phyloP scores from a whole-genome alignment of 2,797 vertebrate genomes.

The Amazona ochrocephala region DNA sequence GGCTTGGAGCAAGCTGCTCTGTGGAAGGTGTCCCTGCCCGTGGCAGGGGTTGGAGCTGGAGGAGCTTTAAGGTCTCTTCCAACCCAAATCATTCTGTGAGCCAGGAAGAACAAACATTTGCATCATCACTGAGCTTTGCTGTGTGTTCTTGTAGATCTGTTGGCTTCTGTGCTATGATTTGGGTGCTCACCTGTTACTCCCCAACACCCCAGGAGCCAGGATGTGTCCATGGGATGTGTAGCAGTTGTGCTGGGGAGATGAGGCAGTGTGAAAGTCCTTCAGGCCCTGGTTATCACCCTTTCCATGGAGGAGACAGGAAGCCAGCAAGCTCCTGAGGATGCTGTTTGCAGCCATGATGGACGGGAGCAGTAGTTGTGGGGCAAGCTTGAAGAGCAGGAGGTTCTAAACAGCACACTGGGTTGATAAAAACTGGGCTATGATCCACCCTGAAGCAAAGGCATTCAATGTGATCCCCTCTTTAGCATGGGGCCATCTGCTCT shows the following conservation, averaged over 20 bases:
- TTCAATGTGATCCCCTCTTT: background rate
- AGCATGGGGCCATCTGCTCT: background rate
- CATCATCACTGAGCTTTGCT: background rate
- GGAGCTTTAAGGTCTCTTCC: background rate
- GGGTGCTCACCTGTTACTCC: background rate
- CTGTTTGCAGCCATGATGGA: background rate
- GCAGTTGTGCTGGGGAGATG: background rate
- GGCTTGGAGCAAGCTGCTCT: too few species aligned
- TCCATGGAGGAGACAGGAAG: background rate
- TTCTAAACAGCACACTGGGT: background rate
- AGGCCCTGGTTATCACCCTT: background rate
- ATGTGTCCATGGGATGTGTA: background rate
- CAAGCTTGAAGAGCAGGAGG: background rate
- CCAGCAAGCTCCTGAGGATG: background rate
- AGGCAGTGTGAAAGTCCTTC: background rate
- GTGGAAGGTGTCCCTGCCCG: too few species aligned
- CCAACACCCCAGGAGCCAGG: too few species aligned
- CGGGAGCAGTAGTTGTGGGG: background rate
- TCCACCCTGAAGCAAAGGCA: background rate
- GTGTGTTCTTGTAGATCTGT: background rate
- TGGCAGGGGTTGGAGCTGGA: too few species aligned
- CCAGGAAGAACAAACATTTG: background rate
- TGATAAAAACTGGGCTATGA: background rate
- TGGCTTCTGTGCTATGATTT: background rate
- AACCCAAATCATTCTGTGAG: background rate